Evolutionary conservation across 2,797 vertebrate species (phyloP).

Genomic region (Sciaenops ocellatus): DNA sequence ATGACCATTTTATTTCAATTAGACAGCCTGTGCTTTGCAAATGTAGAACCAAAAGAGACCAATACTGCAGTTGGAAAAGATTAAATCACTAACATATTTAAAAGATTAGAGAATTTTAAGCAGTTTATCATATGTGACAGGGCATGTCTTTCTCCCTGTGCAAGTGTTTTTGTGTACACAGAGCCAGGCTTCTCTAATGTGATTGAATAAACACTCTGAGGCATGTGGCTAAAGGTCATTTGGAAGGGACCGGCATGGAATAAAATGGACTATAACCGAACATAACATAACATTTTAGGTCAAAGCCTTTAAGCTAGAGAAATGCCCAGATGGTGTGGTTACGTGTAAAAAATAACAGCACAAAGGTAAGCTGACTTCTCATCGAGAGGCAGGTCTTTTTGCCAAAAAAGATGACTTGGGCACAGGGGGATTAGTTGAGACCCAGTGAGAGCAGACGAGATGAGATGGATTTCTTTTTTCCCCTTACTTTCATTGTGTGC

Average conservation of each 20-base stretch:
- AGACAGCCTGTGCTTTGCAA: constrained; percentile 52
- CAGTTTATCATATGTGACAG: constrained; percentile 32
- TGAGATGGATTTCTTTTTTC: constrained; percentile 54
- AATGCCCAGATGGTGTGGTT: constrained; percentile 50
- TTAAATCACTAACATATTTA: constrained; percentile 27
- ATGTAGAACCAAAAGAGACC: constrained; percentile 28
- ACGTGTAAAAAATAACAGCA: constrained; percentile 56
- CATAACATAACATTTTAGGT: constrained; percentile 64
- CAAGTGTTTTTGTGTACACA: constrained; percentile 76
- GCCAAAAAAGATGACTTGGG: constrained; percentile 40
- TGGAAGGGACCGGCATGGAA: constrained; percentile 69
- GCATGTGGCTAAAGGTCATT: constrained; percentile 72
- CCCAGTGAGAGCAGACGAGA: constrained; percentile 42
- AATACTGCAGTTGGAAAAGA: constrained; percentile 26
- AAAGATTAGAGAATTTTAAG: constrained; percentile 33
- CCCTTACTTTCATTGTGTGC: constrained; percentile 48
- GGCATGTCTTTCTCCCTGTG: constrained; percentile 15
- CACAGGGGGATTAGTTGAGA: constrained; percentile 53
- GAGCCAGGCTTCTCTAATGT: constrained; percentile 58
- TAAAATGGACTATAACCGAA: constrained; percentile 69
- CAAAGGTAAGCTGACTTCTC: constrained; percentile 53
- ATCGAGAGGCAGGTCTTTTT: constrained; percentile 37
- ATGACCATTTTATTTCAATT: constrained; percentile 66
- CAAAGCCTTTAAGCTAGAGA: constrained; percentile 46
- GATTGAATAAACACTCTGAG: constrained; percentile 75